Conservation (phyloP, 1,140 invertebrate species). For the Zaprionus lachaisei region DNA sequence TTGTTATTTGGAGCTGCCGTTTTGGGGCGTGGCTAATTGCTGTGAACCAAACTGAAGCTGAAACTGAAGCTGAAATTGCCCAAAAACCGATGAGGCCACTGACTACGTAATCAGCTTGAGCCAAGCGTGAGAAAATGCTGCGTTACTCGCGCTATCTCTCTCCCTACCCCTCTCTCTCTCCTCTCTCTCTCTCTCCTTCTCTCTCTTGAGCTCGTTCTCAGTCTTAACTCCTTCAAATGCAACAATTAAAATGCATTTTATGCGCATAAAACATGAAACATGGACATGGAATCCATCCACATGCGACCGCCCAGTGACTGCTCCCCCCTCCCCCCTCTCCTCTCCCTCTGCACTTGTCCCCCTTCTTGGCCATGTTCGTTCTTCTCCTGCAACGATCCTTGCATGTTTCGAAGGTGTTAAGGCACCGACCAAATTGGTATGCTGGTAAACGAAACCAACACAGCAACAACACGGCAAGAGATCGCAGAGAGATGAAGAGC, state of each 20-base stretch:
- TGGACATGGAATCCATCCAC: conserved; percentile 45
- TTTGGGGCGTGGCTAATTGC: conserved; percentile 54
- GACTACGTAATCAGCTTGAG: conserved; percentile 35
- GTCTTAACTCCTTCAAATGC: conserved; percentile 35
- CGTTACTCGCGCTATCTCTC: neutral
- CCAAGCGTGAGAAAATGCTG: conserved; percentile 50
- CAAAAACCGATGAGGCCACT: conserved; percentile 32
- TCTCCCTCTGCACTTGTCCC: neutral
- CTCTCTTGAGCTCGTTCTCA: neutral
- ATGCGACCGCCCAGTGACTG: conserved; percentile 19
- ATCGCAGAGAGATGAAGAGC: neutral
- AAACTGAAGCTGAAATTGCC: conserved; percentile 32
- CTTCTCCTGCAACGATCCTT: conserved; percentile 38
- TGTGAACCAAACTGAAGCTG: conserved; percentile 26
- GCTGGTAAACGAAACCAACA: conserved; percentile 55
- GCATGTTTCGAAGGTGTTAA: conserved; percentile 55
- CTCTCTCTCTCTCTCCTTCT: neutral
- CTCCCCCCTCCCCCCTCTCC: neutral
- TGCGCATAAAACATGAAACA: conserved; percentile 59
- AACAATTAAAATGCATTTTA: conserved; percentile 61
- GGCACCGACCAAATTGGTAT: conserved; percentile 57
- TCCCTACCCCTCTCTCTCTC: neutral
- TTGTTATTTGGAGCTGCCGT: conserved; percentile 56
- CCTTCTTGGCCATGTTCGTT: neutral
- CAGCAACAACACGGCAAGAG: conserved; percentile 5